These are phyloP conservation scores for Dendroctonus ponderosae DNA, from an alignment of 1,140 invertebrate genomes.

Conservation along the genomic window DNA sequence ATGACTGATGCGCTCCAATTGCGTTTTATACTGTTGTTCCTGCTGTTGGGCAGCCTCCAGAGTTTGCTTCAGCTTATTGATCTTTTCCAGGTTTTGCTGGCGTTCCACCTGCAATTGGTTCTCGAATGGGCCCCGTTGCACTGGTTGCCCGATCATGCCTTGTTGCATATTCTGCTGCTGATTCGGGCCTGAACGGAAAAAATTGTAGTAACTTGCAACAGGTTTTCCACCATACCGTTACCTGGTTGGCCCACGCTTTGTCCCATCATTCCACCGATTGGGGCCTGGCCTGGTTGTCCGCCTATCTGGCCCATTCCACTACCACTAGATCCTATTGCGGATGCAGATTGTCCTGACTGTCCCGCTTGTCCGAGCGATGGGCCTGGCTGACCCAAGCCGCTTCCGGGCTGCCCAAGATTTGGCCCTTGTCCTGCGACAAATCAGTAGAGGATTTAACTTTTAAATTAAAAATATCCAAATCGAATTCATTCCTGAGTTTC, in stretches of 20 bases:
- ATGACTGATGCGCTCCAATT: conserved; percentile 66
- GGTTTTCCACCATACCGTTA: not conserved
- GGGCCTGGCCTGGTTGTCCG: conserved; percentile 15
- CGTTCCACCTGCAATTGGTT: conserved; percentile 61
- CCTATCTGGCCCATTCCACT: conserved; percentile 19
- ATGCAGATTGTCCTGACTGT: conserved; percentile 5
- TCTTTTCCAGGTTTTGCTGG: conserved; percentile 67
- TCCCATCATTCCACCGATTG: conserved; percentile 37
- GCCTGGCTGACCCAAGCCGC: conserved; percentile 15
- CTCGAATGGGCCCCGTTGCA: conserved; percentile 54
- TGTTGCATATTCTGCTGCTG: conserved; percentile 47
- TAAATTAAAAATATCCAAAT: too few relatives aligned
- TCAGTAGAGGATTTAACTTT: too few relatives aligned
- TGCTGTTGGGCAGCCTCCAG: conserved; percentile 73
- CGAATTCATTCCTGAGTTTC: too few relatives aligned
- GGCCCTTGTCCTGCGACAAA: too few relatives aligned
- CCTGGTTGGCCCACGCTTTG: conserved; percentile 41
- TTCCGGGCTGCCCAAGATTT: conserved; percentile 17
- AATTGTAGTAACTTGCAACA: not conserved
- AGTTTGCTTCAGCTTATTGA: conserved; percentile 68
- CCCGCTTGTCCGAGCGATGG: conserved; percentile 10
- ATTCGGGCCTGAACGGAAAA: conserved; percentile 33
- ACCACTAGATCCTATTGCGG: not conserved
- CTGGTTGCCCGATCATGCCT: conserved; percentile 52
- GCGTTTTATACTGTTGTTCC: conserved; percentile 72